phyloP scores from a whole-genome alignment of 2,888 invertebrate species.

The Eupithecia inturbata region DNA sequence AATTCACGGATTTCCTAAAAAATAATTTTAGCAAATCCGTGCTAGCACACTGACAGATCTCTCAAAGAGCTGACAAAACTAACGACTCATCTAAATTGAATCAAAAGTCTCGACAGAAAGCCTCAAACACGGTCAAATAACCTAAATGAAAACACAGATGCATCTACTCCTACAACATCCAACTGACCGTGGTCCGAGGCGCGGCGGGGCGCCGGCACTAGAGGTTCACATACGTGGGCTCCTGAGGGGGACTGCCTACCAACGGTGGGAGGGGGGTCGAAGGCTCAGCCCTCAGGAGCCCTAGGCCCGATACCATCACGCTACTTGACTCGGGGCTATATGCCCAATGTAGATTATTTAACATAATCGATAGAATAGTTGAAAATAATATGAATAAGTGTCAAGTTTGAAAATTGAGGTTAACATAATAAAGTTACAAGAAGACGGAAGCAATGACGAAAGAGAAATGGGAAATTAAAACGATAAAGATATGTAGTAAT shows the following conservation, averaged over 20 bases:
- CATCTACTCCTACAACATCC: conserved; percentile 44
- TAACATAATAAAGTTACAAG: conserved; percentile 9
- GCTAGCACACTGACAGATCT: conserved; percentile 1
- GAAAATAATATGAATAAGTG: not conserved
- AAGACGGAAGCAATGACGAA: not conserved
- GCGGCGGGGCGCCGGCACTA: conserved; percentile 86
- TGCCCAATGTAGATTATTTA: conserved; percentile 28
- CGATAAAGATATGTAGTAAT: not conserved
- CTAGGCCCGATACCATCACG: conserved; percentile 81
- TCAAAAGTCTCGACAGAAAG: not conserved
- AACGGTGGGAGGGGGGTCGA: conserved; percentile 77
- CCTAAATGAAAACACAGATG: conserved; percentile 35
- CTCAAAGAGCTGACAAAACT: not conserved
- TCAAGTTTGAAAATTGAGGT: not conserved
- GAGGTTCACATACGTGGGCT: conserved; percentile 97
- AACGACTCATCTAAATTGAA: not conserved
- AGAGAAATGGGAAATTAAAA: not conserved
- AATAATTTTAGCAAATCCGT: conserved; percentile 6
- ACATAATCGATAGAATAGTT: not conserved
- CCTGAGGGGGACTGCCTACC: conserved; percentile 88
- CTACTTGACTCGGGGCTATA: conserved; percentile 84
- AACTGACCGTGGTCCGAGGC: conserved; percentile 72
- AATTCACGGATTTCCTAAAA: too few relatives aligned
- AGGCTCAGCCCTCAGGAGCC: conserved; percentile 82
- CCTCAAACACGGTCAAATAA: conserved; percentile 23